Evolutionary conservation across 2,113 vertebrate species (phyloP).

Genomic region (Mesocricetus auratus): DNA sequence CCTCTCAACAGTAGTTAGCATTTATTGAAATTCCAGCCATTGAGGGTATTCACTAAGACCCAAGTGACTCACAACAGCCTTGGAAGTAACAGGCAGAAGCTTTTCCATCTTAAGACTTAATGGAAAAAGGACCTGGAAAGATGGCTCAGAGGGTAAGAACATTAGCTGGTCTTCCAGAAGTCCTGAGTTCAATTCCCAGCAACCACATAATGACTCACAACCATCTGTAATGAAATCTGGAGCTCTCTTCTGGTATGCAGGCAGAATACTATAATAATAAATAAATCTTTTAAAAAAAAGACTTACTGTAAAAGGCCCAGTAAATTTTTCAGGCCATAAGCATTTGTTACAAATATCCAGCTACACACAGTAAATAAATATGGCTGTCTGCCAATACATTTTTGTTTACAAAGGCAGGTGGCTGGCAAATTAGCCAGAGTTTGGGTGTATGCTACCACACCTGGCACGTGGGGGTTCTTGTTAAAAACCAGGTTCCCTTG

Average conservation of each 20-base stretch:
- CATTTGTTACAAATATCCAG: not conserved
- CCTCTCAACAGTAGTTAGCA: not conserved
- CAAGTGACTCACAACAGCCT: not conserved
- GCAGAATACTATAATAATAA: too few relatives aligned
- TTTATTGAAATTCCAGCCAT: conserved; percentile 12
- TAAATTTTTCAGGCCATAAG: not conserved
- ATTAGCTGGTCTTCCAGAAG: too few relatives aligned
- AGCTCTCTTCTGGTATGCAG: too few relatives aligned
- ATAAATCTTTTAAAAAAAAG: too few relatives aligned
- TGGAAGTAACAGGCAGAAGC: not conserved
- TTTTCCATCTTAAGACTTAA: not conserved
- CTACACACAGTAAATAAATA: not conserved
- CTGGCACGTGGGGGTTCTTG: not conserved
- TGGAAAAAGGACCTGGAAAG: not conserved
- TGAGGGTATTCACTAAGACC: not conserved
- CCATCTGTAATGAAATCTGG: too few relatives aligned
- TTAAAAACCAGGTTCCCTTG: not conserved
- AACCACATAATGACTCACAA: too few relatives aligned
- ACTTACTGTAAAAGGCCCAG: not conserved
- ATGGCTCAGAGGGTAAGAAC: too few relatives aligned
- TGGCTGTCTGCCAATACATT: not conserved
- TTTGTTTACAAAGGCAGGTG: not conserved
- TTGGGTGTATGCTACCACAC: not conserved
- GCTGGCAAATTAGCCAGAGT: not conserved
- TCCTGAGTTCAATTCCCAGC: too few relatives aligned